Base-by-base conservation (phyloP, 2,888 invertebrate genomes). In the Drepanosiphum platanoidis region DNA sequence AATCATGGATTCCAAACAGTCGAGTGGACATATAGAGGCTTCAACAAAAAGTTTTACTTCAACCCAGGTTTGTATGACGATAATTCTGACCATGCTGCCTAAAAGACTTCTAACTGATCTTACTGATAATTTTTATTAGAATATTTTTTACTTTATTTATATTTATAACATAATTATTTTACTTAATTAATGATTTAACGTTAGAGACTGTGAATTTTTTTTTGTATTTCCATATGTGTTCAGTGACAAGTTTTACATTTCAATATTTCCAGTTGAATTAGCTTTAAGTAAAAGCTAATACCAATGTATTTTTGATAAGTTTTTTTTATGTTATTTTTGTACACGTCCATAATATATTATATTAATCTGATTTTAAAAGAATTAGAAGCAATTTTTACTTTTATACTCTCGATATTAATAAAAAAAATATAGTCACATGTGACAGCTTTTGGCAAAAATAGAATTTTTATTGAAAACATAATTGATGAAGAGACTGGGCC, bases 11-110 rank as follows among this genome's bases (percentile, higher is more conserved):
- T 91, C 87, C 94, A 94, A 90, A 94, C 93, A 36, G 92, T 93
- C 46, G 92, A 92, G 88, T 92, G 92, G 86, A 92, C 92, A 88
- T 92, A 91, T 89, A 91, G 93, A 89, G 94, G 94, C n/a, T 94
- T 94, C 89, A 92, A 92, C 89, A 91, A 91, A 86, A 90, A 90
- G 68, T 91, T 94, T 68, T 94, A 91, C 89, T 91, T 94, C 87
- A 93, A 94, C 90, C 94, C 94, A 0, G 94, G 94, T 1, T 91
- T 92, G 71, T 91, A 86, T 52, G 77, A 74, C 5, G 79, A 86
- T 68, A 66, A 84, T 52, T 39, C 52, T 58, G 30, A 42, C 30
- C 4, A 15, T 42, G 9, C 8, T 34, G 18, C 13, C 36, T 18
- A 18, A 80, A 11, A 9, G 0, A 36, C 15, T 36, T 70, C 22